Evolutionary conservation across 2,113 vertebrate genomes (phyloP).

Genomic region (Actenoides hombroni): DNA sequence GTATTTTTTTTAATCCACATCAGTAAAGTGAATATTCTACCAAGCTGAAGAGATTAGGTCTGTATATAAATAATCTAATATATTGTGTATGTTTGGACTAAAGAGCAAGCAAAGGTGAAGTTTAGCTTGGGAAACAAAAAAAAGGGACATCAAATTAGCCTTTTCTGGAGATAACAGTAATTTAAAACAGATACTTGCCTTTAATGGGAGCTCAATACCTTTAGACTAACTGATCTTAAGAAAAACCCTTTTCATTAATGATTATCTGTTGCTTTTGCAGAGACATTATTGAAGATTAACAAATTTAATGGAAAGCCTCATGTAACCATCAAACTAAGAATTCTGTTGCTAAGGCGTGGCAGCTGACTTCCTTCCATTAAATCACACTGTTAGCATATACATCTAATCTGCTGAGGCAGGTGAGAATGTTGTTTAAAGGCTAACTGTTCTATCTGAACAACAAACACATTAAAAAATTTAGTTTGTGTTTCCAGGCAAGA

Average conservation of each 20-base stretch:
- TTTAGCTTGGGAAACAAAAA: neutral
- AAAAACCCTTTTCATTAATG: conserved; percentile 46
- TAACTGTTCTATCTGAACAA: neutral
- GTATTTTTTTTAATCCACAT: neutral
- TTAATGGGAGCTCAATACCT: conserved; percentile 20
- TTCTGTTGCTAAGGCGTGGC: conserved; percentile 48
- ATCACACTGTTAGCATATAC: neutral
- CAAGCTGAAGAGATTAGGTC: neutral
- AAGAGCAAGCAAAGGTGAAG: neutral
- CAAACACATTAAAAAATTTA: neutral
- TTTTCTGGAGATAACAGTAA: conserved; percentile 33
- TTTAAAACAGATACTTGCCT: conserved; percentile 14
- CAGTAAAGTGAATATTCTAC: neutral
- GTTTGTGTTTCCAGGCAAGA: neutral
- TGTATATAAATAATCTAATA: too few species aligned
- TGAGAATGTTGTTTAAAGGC: conserved; percentile 17
- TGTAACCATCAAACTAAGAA: conserved; percentile 45
- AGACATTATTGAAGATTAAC: conserved; percentile 60
- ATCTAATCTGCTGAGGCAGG: conserved; percentile 37
- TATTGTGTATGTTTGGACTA: neutral
- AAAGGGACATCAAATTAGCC: neutral
- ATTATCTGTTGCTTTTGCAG: conserved; percentile 56
- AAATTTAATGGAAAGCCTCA: conserved; percentile 49
- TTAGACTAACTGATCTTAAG: conserved; percentile 41
- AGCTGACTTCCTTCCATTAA: conserved; percentile 33